Percentiles rank a stretch among this genome's conserved stretches.
Evolutionary conservation across 2,797 vertebrate genomes (phyloP).

Genomic region (Lemur catta): DNA sequence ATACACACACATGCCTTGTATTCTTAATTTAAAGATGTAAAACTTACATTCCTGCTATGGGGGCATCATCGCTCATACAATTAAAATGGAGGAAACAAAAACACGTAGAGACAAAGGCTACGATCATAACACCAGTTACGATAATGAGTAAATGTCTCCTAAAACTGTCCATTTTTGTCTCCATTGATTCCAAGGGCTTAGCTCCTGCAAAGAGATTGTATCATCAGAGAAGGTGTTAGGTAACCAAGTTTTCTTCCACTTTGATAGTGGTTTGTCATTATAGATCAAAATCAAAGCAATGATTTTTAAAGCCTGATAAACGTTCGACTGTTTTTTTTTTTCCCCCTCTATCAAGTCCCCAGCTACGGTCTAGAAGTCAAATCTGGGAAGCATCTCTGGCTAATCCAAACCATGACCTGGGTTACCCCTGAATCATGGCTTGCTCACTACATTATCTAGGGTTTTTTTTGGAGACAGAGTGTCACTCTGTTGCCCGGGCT

Average conservation of each 20-base stretch:
- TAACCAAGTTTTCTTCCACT: not conserved
- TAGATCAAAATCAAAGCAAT: not conserved
- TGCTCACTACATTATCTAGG: not conserved
- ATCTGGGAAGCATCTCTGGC: not conserved
- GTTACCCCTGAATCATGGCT: not conserved
- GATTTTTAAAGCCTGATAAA: not conserved
- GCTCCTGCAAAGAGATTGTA: slow-evolving; percentile 41
- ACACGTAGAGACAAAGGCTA: not conserved
- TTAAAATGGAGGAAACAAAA: slow-evolving; percentile 1
- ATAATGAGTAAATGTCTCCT: not conserved
- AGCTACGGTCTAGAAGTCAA: not conserved
- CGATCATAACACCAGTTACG: not conserved
- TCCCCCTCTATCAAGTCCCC: not conserved
- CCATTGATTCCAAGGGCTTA: not conserved
- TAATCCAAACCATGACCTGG: not conserved
- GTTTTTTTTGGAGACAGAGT: no score
- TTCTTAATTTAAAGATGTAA: slow-evolving; percentile 30
- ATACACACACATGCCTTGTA: not conserved
- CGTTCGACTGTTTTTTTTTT: not conserved
- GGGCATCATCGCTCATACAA: not conserved
- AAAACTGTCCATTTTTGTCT: not conserved
- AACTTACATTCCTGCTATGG: slow-evolving; percentile 5
- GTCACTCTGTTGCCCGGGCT: no score
- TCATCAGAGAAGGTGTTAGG: not conserved
- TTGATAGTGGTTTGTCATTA: not conserved